Base-by-base conservation (phyloP, 2,888 invertebrate genomes). In the Axea sp. region DNA sequence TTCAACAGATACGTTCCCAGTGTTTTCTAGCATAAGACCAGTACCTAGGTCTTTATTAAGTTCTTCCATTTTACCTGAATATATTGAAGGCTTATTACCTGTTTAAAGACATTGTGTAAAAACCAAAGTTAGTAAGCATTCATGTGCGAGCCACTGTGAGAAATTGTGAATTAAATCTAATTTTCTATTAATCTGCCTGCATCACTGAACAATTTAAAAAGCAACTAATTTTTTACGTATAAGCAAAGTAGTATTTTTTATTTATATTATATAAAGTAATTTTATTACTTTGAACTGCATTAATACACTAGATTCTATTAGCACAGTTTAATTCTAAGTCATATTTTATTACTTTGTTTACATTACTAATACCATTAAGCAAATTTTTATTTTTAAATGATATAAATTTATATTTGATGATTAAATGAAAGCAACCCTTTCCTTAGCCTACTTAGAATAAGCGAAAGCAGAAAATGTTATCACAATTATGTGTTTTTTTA, bases 11-110 rank as follows among this genome's bases (percentile, higher is more conserved):
- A 77, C 67, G 64, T 76, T 81, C 9, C 78, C 76, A 24, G 79
- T 75, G 65, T 80, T 83, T 15, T 86, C 86, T 76, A 83, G 60
- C 77, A 82, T 80, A 1, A 81, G 75, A 53, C 84, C 85, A 37
- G 83, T 79, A 67, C 80, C 79, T 22, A 83, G 75, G 53, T 87
- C 87, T 79, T 86, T 87, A 80, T 80, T 82, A 67, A 86, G 79
- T 71, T 87, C 87, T 71, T 87, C 87, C 79, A 85, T 84, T 87
- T 87, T 87, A 83, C 87, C 87, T 87, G 84, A 83, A 85, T 86
- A 84, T 80, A 85, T 83, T 67, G 82, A 80, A 83, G 82, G 80
- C 83, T 85, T 85, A 84, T 85, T 86, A 80, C 85, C 84, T 81
- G 81, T 79, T 83, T 77, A 80, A 79, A 77, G 78, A 83, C 78